These are phyloP conservation scores for Paguma larvata DNA, from an alignment of 2,797 vertebrate species.

Conservation along the genomic window DNA sequence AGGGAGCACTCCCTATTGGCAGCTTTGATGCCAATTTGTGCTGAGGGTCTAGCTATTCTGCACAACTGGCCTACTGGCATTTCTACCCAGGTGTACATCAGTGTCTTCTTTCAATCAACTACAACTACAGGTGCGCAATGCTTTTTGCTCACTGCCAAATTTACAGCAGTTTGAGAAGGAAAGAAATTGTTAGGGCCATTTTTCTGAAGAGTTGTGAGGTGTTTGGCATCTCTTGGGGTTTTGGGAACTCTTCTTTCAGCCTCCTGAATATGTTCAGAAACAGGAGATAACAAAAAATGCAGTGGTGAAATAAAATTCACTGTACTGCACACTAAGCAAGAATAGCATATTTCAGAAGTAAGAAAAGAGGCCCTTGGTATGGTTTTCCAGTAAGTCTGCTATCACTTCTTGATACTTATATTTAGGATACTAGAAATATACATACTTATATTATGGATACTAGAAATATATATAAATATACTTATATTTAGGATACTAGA, in stretches of 20 bases:
- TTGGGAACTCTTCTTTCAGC: not conserved
- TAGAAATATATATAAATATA: too few species aligned
- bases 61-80: not conserved
- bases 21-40: not conserved
- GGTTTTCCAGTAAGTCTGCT: not conserved
- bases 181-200: not conserved
- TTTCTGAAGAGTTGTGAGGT: not conserved
- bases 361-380: not conserved
- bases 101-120: not conserved
- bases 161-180: not conserved
- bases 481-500: not conserved
- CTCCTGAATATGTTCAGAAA: not conserved
- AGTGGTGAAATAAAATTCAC: not conserved
- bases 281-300: not conserved
- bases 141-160: not conserved
- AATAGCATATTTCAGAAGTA: not conserved
- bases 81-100: not conserved
- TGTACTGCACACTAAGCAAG: not conserved
- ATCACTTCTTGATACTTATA: not conserved
- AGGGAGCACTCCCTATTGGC: not conserved
- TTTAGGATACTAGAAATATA: not conserved
- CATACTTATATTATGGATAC: not conserved
- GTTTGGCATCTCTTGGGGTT: not conserved
- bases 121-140: not conserved
- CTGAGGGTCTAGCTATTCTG: not conserved